Evolutionary conservation across 2,888 invertebrate genomes (phyloP).

Genomic region (Sabellastarte sp.): DNA sequence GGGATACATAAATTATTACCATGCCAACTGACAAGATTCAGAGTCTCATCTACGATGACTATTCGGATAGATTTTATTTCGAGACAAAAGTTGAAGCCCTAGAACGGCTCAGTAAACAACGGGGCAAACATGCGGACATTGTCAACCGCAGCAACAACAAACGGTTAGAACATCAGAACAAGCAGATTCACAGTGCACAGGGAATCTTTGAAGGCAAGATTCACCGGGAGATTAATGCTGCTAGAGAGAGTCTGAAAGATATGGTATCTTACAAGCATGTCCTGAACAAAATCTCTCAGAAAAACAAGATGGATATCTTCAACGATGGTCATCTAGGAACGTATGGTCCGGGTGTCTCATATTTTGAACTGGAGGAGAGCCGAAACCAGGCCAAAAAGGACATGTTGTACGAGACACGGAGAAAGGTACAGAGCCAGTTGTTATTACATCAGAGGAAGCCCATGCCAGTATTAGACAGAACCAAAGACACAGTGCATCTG

Average conservation of each 20-base stretch:
- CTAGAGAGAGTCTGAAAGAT: not conserved
- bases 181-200: not conserved
- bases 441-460: not conserved
- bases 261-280: not conserved
- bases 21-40: no score
- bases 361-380: not conserved
- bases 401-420: not conserved
- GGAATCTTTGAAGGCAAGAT: not conserved
- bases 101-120: not conserved
- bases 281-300: not conserved
- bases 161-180: not conserved
- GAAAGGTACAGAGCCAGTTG: not conserved
- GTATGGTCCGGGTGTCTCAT: not conserved
- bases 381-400: not conserved
- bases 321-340: not conserved
- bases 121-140: not conserved
- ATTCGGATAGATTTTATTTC: not conserved
- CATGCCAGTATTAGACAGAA: not conserved
- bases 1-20: no score
- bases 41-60: not conserved
- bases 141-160: not conserved
- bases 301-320: not conserved
- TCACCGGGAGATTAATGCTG: not conserved
- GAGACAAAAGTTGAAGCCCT: not conserved
- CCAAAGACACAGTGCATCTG: not conserved